phyloP scores from a whole-genome alignment of 2,888 invertebrate genomes.

The Mimumesa dahlbomi region DNA sequence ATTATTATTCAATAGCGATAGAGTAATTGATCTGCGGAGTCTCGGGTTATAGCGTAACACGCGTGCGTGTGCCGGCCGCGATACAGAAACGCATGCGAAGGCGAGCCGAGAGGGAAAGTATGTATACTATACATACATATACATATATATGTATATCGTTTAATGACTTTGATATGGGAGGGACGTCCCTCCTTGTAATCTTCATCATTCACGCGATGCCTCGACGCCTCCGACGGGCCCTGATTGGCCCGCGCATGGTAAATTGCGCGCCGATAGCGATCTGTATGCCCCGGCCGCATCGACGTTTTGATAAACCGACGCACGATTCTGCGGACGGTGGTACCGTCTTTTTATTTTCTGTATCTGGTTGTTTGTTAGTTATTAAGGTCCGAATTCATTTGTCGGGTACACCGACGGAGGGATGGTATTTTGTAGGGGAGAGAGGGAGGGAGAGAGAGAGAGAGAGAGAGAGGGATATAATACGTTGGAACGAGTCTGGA shows the following conservation, averaged over 20 bases:
- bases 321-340: no score
- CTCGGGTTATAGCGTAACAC: background rate
- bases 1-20: constrained; percentile 75
- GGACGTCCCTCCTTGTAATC: constrained; percentile 50
- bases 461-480: no score
- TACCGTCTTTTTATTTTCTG: no score
- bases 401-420: no score
- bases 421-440: no score
- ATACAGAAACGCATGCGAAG: constrained; percentile 33
- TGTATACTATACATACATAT: no score
- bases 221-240: constrained; percentile 28
- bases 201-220: constrained; percentile 57
- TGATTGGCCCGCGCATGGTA: constrained; percentile 15
- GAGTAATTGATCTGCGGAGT: constrained; percentile 71
- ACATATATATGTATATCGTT: no score
- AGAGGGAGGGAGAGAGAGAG: no score
- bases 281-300: no score
- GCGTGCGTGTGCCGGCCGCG: constrained; percentile 6
- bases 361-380: no score
- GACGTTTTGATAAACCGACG: constrained; percentile 24
- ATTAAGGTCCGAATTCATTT: no score
- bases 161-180: constrained; percentile 59
- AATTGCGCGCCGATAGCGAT: constrained; percentile 29
- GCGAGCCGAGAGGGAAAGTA: constrained; percentile 49
- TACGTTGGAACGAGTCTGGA: no score